Conservation (phyloP, 2,113 vertebrate species). For the Bufo gargarizans region DNA sequence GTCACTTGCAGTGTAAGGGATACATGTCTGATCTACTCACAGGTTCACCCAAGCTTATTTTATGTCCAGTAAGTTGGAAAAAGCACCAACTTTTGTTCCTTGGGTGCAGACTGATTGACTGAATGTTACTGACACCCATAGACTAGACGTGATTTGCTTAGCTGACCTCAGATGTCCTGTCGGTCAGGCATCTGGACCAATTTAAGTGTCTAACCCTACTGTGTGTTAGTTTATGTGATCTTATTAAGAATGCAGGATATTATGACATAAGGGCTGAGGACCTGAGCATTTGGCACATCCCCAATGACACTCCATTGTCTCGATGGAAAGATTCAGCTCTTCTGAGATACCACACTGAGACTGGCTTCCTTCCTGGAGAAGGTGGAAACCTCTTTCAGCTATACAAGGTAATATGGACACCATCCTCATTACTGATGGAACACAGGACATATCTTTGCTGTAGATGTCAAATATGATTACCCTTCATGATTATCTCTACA, state of each 20-base stretch:
- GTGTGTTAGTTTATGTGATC: not conserved
- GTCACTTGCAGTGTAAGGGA: no score
- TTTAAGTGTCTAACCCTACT: not conserved
- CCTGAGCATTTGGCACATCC: not conserved
- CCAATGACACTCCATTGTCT: conserved; percentile 52
- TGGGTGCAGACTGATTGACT: no score
- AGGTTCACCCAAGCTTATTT: not conserved
- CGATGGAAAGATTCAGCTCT: conserved; percentile 56
- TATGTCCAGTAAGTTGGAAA: not conserved
- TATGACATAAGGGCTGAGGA: not conserved
- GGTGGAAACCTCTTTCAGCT: conserved; percentile 61
- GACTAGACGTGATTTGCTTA: no score
- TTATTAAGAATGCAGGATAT: conserved; percentile 34
- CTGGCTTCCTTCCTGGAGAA: conserved; percentile 31
- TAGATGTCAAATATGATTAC: not conserved
- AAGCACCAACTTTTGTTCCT: not conserved
- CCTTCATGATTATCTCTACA: not conserved
- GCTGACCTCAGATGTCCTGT: no score
- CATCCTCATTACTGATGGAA: not conserved
- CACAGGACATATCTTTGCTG: not conserved
- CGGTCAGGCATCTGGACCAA: no score
- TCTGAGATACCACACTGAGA: conserved; percentile 59
- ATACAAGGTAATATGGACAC: conserved; percentile 53
- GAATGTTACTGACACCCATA: no score
- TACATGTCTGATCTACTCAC: no score